These are phyloP conservation scores for Poicephalus gulielmi DNA, from an alignment of 2,113 vertebrate species.

Conservation along the genomic window DNA sequence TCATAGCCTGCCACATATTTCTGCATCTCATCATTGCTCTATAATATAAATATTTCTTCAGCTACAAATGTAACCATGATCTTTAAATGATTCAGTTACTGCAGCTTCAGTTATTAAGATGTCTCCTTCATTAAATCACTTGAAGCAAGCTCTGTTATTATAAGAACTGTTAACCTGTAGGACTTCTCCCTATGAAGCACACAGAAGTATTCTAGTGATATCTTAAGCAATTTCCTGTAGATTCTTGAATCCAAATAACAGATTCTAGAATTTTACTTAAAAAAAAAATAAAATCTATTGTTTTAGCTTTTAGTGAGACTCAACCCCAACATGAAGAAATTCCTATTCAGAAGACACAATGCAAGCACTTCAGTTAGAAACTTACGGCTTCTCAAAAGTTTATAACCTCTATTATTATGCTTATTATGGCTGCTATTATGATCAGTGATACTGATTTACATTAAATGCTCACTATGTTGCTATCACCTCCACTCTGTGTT, in stretches of 20 bases:
- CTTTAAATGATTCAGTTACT: not conserved
- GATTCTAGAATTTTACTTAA: not conserved
- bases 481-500: not conserved
- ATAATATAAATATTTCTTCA: not conserved
- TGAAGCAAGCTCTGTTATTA: not conserved
- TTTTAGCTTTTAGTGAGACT: not conserved
- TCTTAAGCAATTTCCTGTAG: not conserved
- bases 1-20: not conserved
- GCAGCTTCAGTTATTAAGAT: not conserved
- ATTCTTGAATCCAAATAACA: not conserved
- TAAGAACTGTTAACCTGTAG: not conserved
- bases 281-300: not conserved
- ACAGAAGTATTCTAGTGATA: not conserved
- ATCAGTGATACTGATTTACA: not conserved
- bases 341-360: not conserved
- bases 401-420: too few relatives aligned
- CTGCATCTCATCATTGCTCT: not conserved
- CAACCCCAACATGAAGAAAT: not conserved
- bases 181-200: not conserved
- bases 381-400: not conserved
- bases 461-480: not conserved
- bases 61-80: not conserved
- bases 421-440: not conserved
- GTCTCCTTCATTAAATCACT: not conserved
- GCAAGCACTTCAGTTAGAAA: not conserved